phyloP scores from a whole-genome alignment of 2,113 vertebrate genomes.

The Melanerpes formicivorus region DNA sequence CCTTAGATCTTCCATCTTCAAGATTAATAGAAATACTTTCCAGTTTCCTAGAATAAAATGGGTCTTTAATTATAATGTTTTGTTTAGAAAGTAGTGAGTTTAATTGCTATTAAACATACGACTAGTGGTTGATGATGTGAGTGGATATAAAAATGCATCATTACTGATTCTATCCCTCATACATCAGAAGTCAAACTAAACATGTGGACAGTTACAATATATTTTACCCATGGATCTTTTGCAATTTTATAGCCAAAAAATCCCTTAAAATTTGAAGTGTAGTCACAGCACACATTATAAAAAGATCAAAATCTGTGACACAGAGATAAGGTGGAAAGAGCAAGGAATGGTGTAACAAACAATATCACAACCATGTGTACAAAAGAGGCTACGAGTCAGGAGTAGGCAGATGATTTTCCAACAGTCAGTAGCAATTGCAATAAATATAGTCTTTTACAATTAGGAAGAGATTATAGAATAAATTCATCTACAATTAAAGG shows the following conservation, averaged over 20 bases:
- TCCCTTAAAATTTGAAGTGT: background rate
- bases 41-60: background rate
- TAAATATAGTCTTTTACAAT: slow-evolving; percentile 50
- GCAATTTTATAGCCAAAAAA: background rate
- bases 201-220: background rate
- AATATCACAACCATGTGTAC: background rate
- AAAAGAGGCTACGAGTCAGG: background rate
- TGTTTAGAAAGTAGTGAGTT: background rate
- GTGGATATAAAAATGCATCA: background rate
- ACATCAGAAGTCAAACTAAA: background rate
- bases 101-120: background rate
- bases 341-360: background rate
- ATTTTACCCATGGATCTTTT: background rate
- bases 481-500: slow-evolving; percentile 60
- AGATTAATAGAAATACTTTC: background rate
- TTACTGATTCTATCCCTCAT: background rate
- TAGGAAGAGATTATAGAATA: slow-evolving; percentile 36
- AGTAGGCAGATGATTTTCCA: slow-evolving; percentile 7
- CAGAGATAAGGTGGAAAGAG: background rate
- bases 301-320: background rate
- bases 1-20: background rate
- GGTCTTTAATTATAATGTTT: background rate
- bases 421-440: slow-evolving; percentile 28
- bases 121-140: background rate
- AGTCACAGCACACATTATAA: background rate